phyloP scores from a whole-genome alignment of 1,140 invertebrate genomes.

The Solen grandis region DNA sequence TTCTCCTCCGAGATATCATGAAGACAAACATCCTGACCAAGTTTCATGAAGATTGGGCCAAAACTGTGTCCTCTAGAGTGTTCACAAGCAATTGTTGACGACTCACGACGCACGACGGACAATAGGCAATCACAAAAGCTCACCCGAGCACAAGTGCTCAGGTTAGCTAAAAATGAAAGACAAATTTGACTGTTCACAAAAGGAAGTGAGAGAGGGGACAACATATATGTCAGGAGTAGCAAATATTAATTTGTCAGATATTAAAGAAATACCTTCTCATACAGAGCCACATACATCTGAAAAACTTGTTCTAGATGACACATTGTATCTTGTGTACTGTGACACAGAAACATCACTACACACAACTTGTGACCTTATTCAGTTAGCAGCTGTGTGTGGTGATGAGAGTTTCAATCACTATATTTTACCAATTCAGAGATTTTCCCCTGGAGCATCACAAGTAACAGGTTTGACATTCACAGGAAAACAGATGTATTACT shows the following conservation, averaged over 20 bases:
- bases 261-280: not conserved
- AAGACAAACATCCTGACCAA: no score
- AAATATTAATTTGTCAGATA: not conserved
- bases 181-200: no score
- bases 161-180: no score
- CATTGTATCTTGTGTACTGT: not conserved
- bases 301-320: not conserved
- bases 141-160: no score
- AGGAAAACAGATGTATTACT: not conserved
- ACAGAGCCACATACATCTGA: not conserved
- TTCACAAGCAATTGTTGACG: no score
- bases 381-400: not conserved
- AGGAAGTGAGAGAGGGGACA: not conserved
- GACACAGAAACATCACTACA: not conserved
- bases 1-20: no score
- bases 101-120: no score
- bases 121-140: no score
- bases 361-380: not conserved
- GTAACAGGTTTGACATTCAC: not conserved
- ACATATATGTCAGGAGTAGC: not conserved
- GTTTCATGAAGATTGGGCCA: no score
- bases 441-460: not conserved
- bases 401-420: not conserved
- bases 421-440: not conserved
- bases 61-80: no score